Percentiles rank a stretch among this genome's conserved stretches.
Evolutionary conservation across 1,140 invertebrate species (phyloP).

Genomic region (Leptinotarsa defecta): DNA sequence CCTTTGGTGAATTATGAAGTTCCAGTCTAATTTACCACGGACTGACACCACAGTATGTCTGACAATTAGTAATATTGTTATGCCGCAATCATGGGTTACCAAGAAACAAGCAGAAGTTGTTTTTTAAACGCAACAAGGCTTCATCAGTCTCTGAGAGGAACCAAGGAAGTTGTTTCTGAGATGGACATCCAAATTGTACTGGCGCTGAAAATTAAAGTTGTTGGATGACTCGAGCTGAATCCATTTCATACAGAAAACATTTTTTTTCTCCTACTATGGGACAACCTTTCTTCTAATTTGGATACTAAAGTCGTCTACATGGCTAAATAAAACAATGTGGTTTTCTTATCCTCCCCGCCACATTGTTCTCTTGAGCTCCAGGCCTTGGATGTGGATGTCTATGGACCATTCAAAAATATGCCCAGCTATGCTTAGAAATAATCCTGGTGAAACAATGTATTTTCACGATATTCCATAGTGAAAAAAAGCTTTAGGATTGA

Average conservation of each 20-base stretch:
- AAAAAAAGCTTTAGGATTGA: too few relatives aligned
- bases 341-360: too few relatives aligned
- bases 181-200: neutral
- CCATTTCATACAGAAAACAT: neutral
- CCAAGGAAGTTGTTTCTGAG: neutral
- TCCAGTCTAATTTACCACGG: neutral
- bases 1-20: neutral
- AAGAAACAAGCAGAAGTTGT: neutral
- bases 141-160: neutral
- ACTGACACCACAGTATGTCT: neutral
- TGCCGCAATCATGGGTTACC: neutral
- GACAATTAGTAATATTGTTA: neutral
- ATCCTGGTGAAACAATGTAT: too few relatives aligned
- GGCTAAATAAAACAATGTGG: neutral
- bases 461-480: too few relatives aligned
- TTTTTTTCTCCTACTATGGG: neutral
- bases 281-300: neutral
- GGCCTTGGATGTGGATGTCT: too few relatives aligned
- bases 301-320: neutral
- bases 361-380: too few relatives aligned
- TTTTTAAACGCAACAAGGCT: neutral
- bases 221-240: neutral
- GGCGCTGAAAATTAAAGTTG: neutral
- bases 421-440: too few relatives aligned
- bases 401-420: too few relatives aligned